phyloP scores from a whole-genome alignment of 64 coral and sea anemone species.

The Acropora yongei region DNA sequence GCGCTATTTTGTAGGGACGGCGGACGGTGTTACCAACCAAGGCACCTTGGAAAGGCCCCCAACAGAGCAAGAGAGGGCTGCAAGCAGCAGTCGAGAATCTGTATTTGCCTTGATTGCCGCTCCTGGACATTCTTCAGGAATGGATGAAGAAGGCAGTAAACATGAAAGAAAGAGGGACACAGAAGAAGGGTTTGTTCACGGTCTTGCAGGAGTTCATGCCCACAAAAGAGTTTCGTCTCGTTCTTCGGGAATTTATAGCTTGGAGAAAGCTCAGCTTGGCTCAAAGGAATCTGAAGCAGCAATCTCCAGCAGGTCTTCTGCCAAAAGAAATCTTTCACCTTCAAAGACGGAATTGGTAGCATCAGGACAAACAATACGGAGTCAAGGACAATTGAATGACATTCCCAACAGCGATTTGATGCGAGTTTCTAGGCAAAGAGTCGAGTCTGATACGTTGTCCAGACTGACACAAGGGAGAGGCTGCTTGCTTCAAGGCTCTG shows the following conservation, averaged over 20 bases:
- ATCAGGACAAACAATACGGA: background rate
- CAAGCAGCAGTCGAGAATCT: background rate
- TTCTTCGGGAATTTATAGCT: background rate
- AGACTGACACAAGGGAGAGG: background rate
- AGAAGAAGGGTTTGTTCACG: background rate
- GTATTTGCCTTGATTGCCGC: constrained; percentile 23
- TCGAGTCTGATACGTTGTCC: background rate
- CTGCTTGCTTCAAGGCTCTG: background rate
- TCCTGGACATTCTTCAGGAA: background rate
- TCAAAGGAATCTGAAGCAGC: background rate
- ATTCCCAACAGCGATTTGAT: background rate
- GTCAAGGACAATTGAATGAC: background rate
- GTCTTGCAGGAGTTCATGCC: background rate
- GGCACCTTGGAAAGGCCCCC: background rate
- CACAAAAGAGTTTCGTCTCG: background rate
- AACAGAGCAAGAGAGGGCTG: background rate
- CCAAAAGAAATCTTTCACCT: background rate
- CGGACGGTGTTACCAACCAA: background rate
- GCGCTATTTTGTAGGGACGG: background rate
- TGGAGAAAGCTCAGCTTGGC: background rate
- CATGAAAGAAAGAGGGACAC: background rate
- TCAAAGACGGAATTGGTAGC: background rate
- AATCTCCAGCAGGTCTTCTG: background rate
- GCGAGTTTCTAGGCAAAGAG: background rate
- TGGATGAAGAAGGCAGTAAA: background rate